Evolutionary conservation across 2,888 invertebrate genomes (phyloP), one percentile per base, ranked within the genome.

Genomic region (Nomada hirtipes): DNA sequence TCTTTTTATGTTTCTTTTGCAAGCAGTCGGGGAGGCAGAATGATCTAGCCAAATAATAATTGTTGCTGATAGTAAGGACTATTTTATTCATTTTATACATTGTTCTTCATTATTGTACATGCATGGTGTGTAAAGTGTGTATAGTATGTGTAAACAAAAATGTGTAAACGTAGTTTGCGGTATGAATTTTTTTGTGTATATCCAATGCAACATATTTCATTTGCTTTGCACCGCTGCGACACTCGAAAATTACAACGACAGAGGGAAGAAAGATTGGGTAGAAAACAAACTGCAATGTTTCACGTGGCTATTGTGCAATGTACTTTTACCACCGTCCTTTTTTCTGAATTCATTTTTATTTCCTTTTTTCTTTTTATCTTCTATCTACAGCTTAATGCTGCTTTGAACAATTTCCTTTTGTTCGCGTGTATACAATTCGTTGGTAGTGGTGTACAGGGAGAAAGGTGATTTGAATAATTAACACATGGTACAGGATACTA

Each of bases 21-120:
- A 93, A 93, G 93, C 93, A 93, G 92, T 93, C 92, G 90, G 92
- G 92, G 93, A 92, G 91, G 92, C 92, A 91, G 91, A 93, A 93
- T 92, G 93, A 92, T 88, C 89, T 93, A 92, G 92, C 92, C 92
- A 93, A 93, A 92, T 93, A 93, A 93, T 92, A 92, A 92, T 92
- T 92, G 88, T 93, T 93, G 88, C 89, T 85, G 90, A 92, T 93
- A 92, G 93, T 93, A 93, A 93, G 93, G 84, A 91, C 79, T 83
- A 88, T 88, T 91, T 89, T 85, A 89, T 89, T 86, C 79, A 89
- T 90, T 89, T 88, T 74, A 86, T 74, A 84, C 75, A 82, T 79
- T 53, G 69, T 72, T 85, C 83, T 72, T 85, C 83, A 77, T 69
- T 80, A 79, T 82, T 55, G 69, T 80, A 65, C 68, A 65, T 77